Base-by-base conservation (phyloP, 2,113 vertebrate genomes). In the Pungitius pungitius region DNA sequence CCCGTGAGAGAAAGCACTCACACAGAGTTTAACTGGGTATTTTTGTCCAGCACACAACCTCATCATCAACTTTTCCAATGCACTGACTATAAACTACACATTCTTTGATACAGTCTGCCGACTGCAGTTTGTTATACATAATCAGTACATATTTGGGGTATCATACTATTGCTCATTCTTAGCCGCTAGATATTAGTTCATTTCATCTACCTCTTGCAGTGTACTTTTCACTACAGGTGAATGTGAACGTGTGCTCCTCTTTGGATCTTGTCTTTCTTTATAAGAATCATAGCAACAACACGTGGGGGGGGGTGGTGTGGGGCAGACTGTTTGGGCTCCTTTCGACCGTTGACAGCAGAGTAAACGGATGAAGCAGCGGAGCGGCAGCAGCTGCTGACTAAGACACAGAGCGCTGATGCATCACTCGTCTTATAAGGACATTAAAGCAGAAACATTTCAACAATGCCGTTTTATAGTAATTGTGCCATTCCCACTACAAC, bases 371-470 rank as follows among this genome's bases (percentile, higher is more conserved):
- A 82, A 77, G 62, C 6, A 63, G 37, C 47, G 17, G 37, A 62
- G 26, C 8, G 54, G 77, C 64, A 73, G 73, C 57, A 45, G 63
- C 56, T 79, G 66, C 81, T 84, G 80, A 85, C 71, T 73, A 66
- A 77, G 71, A 80, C 45, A 0, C 52, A 66, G 59, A 57, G 15
- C 22, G 33, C 40, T 72, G 73, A 72, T 60, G 62, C 63, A 69
- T 66, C 58, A 10, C 56, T 66, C 17, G 47, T 20, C 40, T 40
- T 69, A 20, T 51, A 24, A 51, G 51, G 69, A 75, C 54, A 39
- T 64, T 57, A 39, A 15, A 22, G 37, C 11, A 12, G 68, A 40
- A 56, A 22, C 47, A 61, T 61, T 64, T 75, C 22, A 78, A 49
- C 76, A 37, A 33, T 58, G 60, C n/a, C 57, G 47, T 63, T 79